Evolutionary conservation across 2,888 invertebrate genomes (phyloP).

Genomic region (Crioceris asparagi): DNA sequence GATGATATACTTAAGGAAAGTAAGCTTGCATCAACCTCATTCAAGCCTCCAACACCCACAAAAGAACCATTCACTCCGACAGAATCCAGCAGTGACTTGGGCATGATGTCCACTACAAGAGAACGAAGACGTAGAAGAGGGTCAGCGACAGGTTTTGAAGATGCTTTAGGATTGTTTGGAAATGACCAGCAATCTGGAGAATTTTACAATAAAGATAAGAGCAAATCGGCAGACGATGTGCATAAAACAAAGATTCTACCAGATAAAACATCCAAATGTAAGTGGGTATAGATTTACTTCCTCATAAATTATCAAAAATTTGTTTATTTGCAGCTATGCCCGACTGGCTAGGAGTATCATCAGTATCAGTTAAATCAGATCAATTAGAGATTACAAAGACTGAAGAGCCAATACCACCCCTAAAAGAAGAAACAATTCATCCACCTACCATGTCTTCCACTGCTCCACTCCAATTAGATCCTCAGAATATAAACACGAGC

Average conservation of each 20-base stretch:
- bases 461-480: no score
- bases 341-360: slow-evolving; percentile 29
- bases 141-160: slow-evolving; percentile 37
- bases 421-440: slow-evolving; percentile 15
- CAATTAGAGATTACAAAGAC: no score
- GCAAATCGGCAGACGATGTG: not conserved
- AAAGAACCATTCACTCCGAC: not conserved
- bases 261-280: no score
- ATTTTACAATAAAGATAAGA: slow-evolving; percentile 13
- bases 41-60: slow-evolving; percentile 2
- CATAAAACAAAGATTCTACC: slow-evolving; percentile 10
- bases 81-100: not conserved
- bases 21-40: slow-evolving; percentile 16
- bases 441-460: slow-evolving; percentile 10
- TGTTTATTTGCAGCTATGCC: slow-evolving; percentile 25
- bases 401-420: slow-evolving; percentile 11
- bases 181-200: slow-evolving; percentile 15
- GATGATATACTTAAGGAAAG: slow-evolving; percentile 31
- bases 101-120: not conserved
- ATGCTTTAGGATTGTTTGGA: slow-evolving; percentile 43
- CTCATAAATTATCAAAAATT: no score
- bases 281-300: no score
- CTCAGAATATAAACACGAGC: slow-evolving; percentile 14
- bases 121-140: slow-evolving; percentile 27
- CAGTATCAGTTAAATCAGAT: no score